A percentile compares a stretch with the other conserved stretches of the same genome.
Conservation (phyloP, 2,113 vertebrate species). For the Morone saxatilis region DNA sequence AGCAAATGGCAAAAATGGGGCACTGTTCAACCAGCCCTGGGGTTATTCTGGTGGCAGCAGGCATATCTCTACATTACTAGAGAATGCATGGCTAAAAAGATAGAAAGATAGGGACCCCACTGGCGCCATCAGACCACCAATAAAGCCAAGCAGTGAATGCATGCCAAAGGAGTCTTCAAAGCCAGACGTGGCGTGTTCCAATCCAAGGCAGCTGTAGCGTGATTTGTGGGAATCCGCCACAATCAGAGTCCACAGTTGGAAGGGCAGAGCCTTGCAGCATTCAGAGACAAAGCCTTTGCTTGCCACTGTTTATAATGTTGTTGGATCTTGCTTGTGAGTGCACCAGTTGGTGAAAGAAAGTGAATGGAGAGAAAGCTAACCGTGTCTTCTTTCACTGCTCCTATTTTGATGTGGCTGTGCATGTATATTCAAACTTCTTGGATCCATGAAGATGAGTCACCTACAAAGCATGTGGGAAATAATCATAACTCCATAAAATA, state of each 20-base stretch:
- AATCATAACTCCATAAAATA: constrained; percentile 11
- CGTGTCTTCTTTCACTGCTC: neutral
- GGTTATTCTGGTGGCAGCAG: constrained; percentile 3
- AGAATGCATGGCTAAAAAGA: constrained; percentile 31
- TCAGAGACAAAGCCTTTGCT: constrained; percentile 23
- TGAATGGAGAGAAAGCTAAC: neutral
- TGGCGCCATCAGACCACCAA: constrained; percentile 11
- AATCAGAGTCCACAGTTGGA: constrained; percentile 11
- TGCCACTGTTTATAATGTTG: constrained; percentile 3
- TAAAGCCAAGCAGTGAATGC: constrained; percentile 22
- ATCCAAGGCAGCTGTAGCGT: constrained; percentile 19
- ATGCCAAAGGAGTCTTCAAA: constrained; percentile 26
- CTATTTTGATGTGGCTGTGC: neutral
- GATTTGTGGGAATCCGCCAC: constrained; percentile 19
- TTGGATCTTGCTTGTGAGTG: neutral
- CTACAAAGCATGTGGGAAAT: constrained; percentile 1
- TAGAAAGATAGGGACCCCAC: constrained; percentile 3
- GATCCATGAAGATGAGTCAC: constrained; percentile 8
- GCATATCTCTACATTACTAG: neutral
- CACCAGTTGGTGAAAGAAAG: neutral
- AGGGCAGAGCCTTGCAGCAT: constrained; percentile 13
- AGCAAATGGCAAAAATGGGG: neutral
- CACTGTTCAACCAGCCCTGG: neutral
- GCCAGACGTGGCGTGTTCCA: constrained; percentile 24
- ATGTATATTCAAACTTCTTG: neutral